Conservation (phyloP, 2,113 vertebrate genomes). For the Syngnathoides biaculeatus region DNA sequence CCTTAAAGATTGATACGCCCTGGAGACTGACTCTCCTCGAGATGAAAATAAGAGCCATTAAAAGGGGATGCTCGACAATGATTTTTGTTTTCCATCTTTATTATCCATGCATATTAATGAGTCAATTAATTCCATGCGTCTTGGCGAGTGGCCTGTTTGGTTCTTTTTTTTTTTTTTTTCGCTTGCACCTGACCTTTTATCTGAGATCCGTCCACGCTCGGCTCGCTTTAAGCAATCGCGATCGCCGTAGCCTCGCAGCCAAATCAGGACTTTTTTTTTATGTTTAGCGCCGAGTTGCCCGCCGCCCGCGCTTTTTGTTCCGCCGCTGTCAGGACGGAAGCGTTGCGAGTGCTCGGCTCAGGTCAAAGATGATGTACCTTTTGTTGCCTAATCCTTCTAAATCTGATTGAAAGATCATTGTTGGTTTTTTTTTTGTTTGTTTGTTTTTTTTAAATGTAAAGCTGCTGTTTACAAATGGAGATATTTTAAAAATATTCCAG, state of each 20-base stretch:
- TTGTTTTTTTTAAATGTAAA: no score
- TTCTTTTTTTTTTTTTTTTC: constrained; percentile 60
- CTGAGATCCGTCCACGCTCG: constrained; percentile 79
- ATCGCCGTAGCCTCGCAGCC: constrained; percentile 67
- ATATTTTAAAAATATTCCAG: neutral
- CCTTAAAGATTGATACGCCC: constrained; percentile 72
- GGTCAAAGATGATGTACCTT: neutral
- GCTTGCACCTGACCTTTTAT: constrained; percentile 79
- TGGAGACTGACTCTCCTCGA: constrained; percentile 69
- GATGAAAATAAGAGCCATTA: constrained; percentile 80
- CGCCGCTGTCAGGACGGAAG: constrained; percentile 30
- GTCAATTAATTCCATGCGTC: constrained; percentile 87
- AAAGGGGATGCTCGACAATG: constrained; percentile 73
- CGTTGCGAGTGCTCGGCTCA: neutral
- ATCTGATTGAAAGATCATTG: neutral
- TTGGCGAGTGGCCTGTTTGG: constrained; percentile 84
- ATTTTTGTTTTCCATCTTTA: constrained; percentile 81
- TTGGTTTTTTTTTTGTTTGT: no score
- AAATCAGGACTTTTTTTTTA: constrained; percentile 65
- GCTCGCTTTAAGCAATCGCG: constrained; percentile 80
- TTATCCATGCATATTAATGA: constrained; percentile 86
- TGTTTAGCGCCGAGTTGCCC: constrained; percentile 54
- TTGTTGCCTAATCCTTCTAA: neutral
- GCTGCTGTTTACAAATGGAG: neutral
- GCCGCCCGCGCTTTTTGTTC: constrained; percentile 48